Percentiles rank a stretch among this genome's conserved stretches.
These are phyloP conservation scores for Antheraea mylitta DNA, from an alignment of 1,140 invertebrate species.

Conservation along the genomic window DNA sequence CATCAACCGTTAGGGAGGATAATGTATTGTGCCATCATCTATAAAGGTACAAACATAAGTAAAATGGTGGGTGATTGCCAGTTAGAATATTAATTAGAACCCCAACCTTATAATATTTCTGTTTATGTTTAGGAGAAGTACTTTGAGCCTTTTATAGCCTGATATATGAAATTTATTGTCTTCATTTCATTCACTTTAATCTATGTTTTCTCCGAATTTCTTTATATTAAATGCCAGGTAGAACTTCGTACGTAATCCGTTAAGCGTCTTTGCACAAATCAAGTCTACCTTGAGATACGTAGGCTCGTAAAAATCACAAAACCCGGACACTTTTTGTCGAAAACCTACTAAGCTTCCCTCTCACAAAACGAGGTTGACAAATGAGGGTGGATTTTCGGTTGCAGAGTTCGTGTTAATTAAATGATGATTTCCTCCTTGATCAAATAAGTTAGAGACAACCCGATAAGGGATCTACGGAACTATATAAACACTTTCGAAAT, in stretches of 20 bases:
- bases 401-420: not conserved
- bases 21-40: too few species aligned
- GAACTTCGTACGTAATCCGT: not conserved
- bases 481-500: not conserved
- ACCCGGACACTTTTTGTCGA: not conserved
- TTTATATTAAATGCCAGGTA: not conserved
- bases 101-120: too few species aligned
- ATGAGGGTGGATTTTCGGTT: not conserved
- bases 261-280: not conserved
- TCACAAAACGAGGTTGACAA: constrained; percentile 1
- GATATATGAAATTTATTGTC: too few species aligned
- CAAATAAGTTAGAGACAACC: not conserved
- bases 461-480: not conserved
- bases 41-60: too few species aligned
- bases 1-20: too few species aligned
- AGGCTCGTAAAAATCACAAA: not conserved
- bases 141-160: too few species aligned
- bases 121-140: too few species aligned
- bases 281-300: not conserved
- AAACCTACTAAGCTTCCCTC: not conserved
- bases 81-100: too few species aligned
- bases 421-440: not conserved
- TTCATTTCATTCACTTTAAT: too few species aligned
- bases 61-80: too few species aligned
- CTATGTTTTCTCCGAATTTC: not conserved